phyloP scores from a whole-genome alignment of 1,140 invertebrate species.

The Epicauta chinensis region DNA sequence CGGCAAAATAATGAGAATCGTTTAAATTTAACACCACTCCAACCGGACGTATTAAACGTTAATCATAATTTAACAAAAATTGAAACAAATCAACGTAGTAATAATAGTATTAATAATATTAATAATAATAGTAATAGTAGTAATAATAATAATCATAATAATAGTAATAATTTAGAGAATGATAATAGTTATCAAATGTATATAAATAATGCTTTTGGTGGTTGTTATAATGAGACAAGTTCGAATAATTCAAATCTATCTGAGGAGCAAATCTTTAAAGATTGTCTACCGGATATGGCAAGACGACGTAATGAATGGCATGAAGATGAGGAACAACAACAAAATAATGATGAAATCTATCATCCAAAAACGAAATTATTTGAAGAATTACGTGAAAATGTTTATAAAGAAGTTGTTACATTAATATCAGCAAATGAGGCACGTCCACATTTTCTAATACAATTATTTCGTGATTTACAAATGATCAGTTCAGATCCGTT shows the following conservation, averaged over 20 bases:
- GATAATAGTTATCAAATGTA: too few species aligned
- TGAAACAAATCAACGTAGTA: constrained; percentile 2
- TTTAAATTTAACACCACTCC: constrained; percentile 25
- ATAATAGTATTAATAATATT: neutral
- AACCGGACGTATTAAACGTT: constrained; percentile 49
- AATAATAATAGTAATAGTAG: too few species aligned
- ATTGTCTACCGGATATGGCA: constrained; percentile 12
- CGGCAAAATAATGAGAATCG: constrained; percentile 4
- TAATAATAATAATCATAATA: too few species aligned
- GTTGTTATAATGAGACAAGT: constrained; percentile 8
- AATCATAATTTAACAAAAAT: constrained; percentile 40
- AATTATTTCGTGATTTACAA: constrained; percentile 59
- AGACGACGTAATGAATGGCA: constrained; percentile 29
- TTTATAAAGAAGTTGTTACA: constrained; percentile 63
- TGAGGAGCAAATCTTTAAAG: constrained; percentile 23
- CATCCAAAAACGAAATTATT: constrained; percentile 50
- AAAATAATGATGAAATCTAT: neutral
- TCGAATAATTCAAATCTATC: constrained; percentile 20
- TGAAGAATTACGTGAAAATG: constrained; percentile 57
- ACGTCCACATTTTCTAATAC: constrained; percentile 60
- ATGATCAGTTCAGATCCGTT: constrained; percentile 59
- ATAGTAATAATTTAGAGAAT: too few species aligned
- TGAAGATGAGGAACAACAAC: constrained; percentile 8
- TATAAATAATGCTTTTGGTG: constrained; percentile 2
- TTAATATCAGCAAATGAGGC: constrained; percentile 62